phyloP scores from a whole-genome alignment of 2,113 vertebrate species.

The Serinus canaria region DNA sequence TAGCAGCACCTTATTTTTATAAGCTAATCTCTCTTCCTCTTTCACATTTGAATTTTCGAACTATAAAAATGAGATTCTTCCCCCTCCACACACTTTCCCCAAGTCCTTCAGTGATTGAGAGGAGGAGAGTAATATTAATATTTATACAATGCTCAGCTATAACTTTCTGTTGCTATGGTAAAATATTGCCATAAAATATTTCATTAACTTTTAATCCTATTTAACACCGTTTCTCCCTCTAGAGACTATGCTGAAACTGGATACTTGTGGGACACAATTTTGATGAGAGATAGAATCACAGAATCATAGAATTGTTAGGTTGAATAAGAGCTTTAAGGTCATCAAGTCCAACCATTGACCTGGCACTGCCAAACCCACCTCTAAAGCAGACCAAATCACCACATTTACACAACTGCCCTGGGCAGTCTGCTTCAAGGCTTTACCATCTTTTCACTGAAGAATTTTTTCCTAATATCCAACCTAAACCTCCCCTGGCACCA shows the following conservation, averaged over 20 bases:
- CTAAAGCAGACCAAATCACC: neutral
- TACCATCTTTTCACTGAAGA: neutral
- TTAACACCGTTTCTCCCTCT: neutral
- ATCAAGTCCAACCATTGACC: neutral
- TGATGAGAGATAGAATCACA: neutral
- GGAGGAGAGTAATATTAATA: slow-evolving; percentile 57
- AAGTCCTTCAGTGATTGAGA: slow-evolving; percentile 41
- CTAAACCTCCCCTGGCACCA: neutral
- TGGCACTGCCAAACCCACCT: neutral
- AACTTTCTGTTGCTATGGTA: slow-evolving; percentile 55
- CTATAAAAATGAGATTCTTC: slow-evolving; percentile 60
- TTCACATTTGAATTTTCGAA: slow-evolving; percentile 58
- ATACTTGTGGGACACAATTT: neutral
- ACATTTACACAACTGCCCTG: neutral
- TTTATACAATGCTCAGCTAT: slow-evolving; percentile 46
- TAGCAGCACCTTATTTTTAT: slow-evolving; percentile 67
- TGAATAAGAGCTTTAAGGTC: neutral
- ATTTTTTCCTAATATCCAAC: neutral
- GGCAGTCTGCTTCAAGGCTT: neutral
- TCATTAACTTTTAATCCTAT: slow-evolving; percentile 72
- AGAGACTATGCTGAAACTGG: neutral
- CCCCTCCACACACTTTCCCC: neutral
- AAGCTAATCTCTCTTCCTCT: slow-evolving; percentile 55
- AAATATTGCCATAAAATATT: slow-evolving; percentile 66
- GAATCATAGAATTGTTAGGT: neutral